Percentiles rank a stretch among this genome's conserved stretches.
These are phyloP conservation scores for Hephaestus fuliginosus DNA, from an alignment of 2,797 vertebrate genomes.

Conservation along the genomic window DNA sequence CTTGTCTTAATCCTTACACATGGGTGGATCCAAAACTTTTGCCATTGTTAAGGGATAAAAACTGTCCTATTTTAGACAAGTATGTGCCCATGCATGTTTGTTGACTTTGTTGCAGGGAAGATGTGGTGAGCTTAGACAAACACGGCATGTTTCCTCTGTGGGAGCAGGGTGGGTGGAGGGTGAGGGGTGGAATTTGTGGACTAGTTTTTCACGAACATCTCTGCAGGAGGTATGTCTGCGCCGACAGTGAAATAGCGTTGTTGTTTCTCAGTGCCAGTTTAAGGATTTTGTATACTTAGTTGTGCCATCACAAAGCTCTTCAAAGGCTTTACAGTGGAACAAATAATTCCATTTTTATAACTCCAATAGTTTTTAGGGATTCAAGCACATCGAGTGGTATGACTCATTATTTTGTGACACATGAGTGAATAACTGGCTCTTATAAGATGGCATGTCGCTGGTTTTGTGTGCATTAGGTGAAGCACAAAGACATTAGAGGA, in stretches of 20 bases:
- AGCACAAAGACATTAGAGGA: conserved; percentile 40
- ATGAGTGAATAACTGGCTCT: conserved; percentile 36
- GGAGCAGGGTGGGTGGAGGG: conserved; percentile 61
- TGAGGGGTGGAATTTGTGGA: conserved; percentile 56
- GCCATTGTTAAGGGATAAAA: conserved; percentile 70
- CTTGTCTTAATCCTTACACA: conserved; percentile 58
- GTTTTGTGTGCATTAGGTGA: conserved; percentile 47
- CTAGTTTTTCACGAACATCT: conserved; percentile 69
- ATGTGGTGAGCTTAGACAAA: conserved; percentile 80
- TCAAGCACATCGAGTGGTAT: conserved; percentile 43
- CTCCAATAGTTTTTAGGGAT: conserved; percentile 31
- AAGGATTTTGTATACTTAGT: conserved; percentile 52
- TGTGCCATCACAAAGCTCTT: conserved; percentile 28
- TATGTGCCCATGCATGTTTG: conserved; percentile 80
- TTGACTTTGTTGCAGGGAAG: conserved; percentile 76
- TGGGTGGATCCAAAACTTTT: conserved; percentile 69
- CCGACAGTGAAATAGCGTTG: conserved; percentile 53
- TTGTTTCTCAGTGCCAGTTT: conserved; percentile 61
- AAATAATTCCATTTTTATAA: conserved; percentile 47
- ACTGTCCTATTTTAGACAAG: conserved; percentile 65
- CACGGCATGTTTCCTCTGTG: conserved; percentile 74
- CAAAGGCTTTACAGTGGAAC: conserved; percentile 51
- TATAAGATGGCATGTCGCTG: conserved; percentile 38
- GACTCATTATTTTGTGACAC: conserved; percentile 48
- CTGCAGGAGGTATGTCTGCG: conserved; percentile 64